phyloP scores from a whole-genome alignment of 2,888 invertebrate genomes.

The Drosophila mettleri region DNA sequence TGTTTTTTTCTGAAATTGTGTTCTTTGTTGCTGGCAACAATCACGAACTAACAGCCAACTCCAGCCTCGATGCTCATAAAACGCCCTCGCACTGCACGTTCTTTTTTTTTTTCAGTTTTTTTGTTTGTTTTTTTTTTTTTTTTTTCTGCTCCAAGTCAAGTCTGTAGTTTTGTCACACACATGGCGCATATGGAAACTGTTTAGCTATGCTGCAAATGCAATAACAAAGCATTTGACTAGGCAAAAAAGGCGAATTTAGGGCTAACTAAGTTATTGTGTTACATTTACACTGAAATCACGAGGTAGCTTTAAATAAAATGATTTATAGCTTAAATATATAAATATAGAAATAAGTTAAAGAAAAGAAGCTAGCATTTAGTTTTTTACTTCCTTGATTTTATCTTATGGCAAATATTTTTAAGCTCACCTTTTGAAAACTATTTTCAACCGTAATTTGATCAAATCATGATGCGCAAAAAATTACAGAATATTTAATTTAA shows the following conservation, averaged over 20 bases:
- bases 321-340: too few species aligned
- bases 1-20: constrained; percentile 7
- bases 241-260: constrained; percentile 1
- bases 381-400: too few species aligned
- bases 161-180: constrained; percentile 34
- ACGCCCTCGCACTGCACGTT: constrained; percentile 69
- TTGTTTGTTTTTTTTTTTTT: constrained; percentile 40
- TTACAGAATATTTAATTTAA: too few species aligned
- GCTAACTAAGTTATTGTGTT: not conserved
- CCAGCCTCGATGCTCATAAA: constrained; percentile 43
- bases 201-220: constrained; percentile 7
- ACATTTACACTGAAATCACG: not conserved
- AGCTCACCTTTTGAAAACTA: too few species aligned
- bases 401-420: too few species aligned
- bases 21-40: constrained; percentile 44
- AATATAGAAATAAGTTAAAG: too few species aligned
- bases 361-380: not conserved
- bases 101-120: constrained; percentile 11
- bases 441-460: too few species aligned
- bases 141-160: constrained; percentile 22
- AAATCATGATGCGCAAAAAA: too few species aligned
- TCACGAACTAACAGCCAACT: constrained; percentile 68
- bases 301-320: not conserved
- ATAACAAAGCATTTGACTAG: constrained; percentile 4
- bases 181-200: constrained; percentile 29